Percentiles rank a stretch among this genome's conserved stretches.
Evolutionary conservation across 2,113 vertebrate genomes (phyloP).

Genomic region (Dascyllus trimaculatus): DNA sequence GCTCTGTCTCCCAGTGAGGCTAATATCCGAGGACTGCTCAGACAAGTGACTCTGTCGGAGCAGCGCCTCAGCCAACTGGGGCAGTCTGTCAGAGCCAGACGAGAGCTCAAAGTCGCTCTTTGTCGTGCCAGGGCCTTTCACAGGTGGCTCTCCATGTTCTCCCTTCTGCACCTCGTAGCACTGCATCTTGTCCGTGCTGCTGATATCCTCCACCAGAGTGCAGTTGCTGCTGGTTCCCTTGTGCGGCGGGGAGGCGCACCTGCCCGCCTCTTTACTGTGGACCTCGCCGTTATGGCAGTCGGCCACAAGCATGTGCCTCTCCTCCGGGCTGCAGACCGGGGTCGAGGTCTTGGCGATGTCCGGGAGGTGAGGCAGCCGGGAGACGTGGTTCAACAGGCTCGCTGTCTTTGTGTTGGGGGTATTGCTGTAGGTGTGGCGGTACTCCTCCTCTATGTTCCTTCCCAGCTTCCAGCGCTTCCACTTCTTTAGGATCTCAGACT

Average conservation of each 20-base stretch:
- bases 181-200: slow-evolving; percentile 71
- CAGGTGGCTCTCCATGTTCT: slow-evolving; percentile 82
- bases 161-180: slow-evolving; percentile 72
- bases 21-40: slow-evolving; percentile 18
- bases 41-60: slow-evolving; percentile 40
- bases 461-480: slow-evolving; percentile 94
- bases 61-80: slow-evolving; percentile 38
- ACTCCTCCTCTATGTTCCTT: slow-evolving; percentile 89
- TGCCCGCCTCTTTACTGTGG: slow-evolving; percentile 38
- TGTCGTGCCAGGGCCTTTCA: slow-evolving; percentile 62
- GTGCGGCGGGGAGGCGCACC: slow-evolving; percentile 47
- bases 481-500: slow-evolving; percentile 90
- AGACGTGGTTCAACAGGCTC: slow-evolving; percentile 66
- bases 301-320: slow-evolving; percentile 86
- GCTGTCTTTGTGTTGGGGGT: slow-evolving; percentile 76
- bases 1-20: slow-evolving; percentile 13
- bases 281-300: slow-evolving; percentile 78
- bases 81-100: slow-evolving; percentile 17
- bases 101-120: slow-evolving; percentile 18
- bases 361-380: slow-evolving; percentile 67
- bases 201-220: slow-evolving; percentile 71
- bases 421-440: slow-evolving; percentile 88
- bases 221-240: slow-evolving; percentile 63
- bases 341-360: slow-evolving; percentile 57
- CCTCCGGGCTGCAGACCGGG: slow-evolving; percentile 68